These are phyloP conservation scores for Neofelis nebulosa DNA, from an alignment of 2,113 vertebrate species.

Conservation along the genomic window DNA sequence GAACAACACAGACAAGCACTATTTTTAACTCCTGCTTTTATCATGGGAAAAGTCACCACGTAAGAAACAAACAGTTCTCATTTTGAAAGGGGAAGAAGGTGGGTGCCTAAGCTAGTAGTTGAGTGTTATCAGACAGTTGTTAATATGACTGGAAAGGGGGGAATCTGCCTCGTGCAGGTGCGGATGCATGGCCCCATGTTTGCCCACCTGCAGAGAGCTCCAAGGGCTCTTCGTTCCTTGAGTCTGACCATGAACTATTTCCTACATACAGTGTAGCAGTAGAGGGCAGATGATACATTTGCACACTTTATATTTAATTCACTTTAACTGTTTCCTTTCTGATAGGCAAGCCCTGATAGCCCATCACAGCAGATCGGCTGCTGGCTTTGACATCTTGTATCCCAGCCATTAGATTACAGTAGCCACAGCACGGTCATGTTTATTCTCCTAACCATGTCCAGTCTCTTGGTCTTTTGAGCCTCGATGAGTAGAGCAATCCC, in stretches of 20 bases:
- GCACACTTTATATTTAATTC: neutral
- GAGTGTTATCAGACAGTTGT: constrained; percentile 66
- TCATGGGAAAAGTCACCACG: constrained; percentile 57
- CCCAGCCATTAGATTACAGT: neutral
- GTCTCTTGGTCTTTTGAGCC: neutral
- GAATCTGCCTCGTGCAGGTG: constrained; percentile 60
- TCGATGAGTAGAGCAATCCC: neutral
- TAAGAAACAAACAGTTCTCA: constrained; percentile 76
- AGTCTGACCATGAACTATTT: neutral
- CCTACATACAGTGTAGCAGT: neutral
- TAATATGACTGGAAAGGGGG: constrained; percentile 50
- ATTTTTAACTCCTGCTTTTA: constrained; percentile 52
- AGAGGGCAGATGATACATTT: neutral
- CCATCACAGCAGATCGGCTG: neutral
- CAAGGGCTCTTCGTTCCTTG: neutral
- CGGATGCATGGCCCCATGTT: constrained; percentile 30
- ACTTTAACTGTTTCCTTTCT: neutral
- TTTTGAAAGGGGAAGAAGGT: constrained; percentile 70
- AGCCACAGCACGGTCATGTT: neutral
- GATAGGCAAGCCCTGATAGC: neutral
- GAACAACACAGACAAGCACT: constrained; percentile 36
- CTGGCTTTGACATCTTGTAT: neutral
- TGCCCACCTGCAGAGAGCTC: neutral
- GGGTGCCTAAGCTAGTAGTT: constrained; percentile 36
- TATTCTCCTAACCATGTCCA: neutral